Percentiles rank a stretch among this genome's conserved stretches.
phyloP scores from a whole-genome alignment of 2,888 invertebrate species.

The Stomorhina lunata region DNA sequence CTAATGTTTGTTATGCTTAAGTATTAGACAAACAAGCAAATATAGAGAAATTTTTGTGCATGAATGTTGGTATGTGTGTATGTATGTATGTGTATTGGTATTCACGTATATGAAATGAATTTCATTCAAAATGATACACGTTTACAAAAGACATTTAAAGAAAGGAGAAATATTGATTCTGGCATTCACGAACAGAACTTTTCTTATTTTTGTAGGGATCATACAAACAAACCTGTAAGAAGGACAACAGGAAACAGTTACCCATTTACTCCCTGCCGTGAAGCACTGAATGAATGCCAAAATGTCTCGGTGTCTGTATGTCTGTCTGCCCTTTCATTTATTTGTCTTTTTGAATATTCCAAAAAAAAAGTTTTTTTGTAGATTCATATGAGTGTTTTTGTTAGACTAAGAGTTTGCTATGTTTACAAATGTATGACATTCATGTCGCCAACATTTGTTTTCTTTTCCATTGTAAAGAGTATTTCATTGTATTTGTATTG shows the following conservation, averaged over 20 bases:
- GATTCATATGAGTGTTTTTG: neutral
- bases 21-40: neutral
- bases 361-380: neutral
- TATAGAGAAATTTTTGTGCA: neutral
- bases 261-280: neutral
- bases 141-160: neutral
- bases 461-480: slow-evolving; percentile 10
- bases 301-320: slow-evolving; percentile 23
- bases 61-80: neutral
- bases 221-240: neutral
- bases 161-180: slow-evolving; percentile 20
- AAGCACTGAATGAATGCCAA: slow-evolving; percentile 32
- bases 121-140: slow-evolving; percentile 41
- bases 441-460: slow-evolving; percentile 50
- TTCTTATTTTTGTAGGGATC: neutral
- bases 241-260: neutral
- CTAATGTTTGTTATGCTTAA: neutral
- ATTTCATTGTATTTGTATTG: slow-evolving; percentile 33
- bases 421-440: slow-evolving; percentile 21
- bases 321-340: neutral
- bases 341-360: neutral
- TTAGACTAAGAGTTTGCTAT: neutral
- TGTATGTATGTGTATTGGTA: neutral
- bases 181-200: neutral
- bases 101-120: neutral